phyloP scores from a whole-genome alignment of 2,797 vertebrate genomes.

The Notoglanidium macrostoma region DNA sequence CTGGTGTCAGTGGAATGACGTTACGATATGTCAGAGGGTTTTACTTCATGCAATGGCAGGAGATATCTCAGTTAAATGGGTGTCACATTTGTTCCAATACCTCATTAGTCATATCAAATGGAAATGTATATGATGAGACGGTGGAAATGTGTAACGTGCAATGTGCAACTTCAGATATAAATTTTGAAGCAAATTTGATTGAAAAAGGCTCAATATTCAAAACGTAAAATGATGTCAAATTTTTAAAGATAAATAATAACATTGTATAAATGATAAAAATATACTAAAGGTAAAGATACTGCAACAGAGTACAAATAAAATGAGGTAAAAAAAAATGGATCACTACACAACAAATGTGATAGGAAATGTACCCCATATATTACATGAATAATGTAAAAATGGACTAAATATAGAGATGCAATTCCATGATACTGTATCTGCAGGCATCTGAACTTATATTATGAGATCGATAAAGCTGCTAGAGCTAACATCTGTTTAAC shows the following conservation, averaged over 20 bases:
- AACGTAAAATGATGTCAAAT: not conserved
- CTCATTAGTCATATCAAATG: not conserved
- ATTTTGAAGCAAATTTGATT: not conserved
- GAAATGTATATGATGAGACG: not conserved
- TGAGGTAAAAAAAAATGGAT: not conserved
- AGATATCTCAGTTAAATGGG: conserved; percentile 34
- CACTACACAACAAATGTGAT: not conserved
- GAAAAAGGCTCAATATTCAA: not conserved
- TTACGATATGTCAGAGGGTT: conserved; percentile 39
- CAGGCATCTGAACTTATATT: not conserved
- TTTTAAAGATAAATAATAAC: not conserved
- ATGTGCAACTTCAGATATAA: not conserved
- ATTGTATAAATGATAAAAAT: not conserved
- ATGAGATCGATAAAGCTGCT: not conserved
- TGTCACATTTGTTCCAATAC: conserved; percentile 32
- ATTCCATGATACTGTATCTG: not conserved
- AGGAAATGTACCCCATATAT: not conserved
- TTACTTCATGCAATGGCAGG: conserved; percentile 37
- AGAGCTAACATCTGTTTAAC: not conserved
- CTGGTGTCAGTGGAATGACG: conserved; percentile 34
- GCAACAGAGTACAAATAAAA: not conserved
- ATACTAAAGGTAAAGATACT: too few species aligned
- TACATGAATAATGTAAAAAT: not conserved
- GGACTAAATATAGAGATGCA: not conserved
- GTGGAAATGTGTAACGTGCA: not conserved